Evolutionary conservation across 2,797 vertebrate genomes (phyloP).

Genomic region (Poecilia picta): DNA sequence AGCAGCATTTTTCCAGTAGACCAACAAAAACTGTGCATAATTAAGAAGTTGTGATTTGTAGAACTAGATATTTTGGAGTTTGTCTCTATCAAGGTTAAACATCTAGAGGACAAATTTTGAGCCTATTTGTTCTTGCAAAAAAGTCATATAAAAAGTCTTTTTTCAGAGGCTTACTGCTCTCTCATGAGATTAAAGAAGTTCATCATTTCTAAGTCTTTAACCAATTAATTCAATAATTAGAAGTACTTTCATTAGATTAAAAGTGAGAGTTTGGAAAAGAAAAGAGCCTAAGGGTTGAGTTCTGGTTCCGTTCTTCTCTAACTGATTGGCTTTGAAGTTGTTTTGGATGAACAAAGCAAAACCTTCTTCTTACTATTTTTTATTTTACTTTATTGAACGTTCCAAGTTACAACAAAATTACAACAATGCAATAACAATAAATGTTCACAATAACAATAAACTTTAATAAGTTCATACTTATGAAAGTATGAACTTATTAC

Average conservation of each 20-base stretch:
- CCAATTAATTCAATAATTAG: background rate
- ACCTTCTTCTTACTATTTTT: background rate
- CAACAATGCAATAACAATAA: background rate
- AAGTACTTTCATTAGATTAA: background rate
- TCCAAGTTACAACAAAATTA: background rate
- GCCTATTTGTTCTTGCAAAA: background rate
- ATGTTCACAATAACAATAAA: no score
- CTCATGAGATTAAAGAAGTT: background rate
- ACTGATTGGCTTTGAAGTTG: background rate
- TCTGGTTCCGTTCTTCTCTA: background rate
- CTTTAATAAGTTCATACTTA: no score
- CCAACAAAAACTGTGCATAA: background rate
- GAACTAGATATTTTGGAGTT: background rate
- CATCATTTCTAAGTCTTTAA: background rate
- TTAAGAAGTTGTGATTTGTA: background rate
- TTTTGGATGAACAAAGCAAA: background rate
- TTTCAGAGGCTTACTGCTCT: background rate
- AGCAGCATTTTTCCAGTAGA: background rate
- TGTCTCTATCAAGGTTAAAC: background rate
- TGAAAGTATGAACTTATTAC: no score
- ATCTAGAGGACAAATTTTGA: background rate
- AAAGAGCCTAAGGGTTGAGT: background rate
- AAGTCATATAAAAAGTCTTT: background rate
- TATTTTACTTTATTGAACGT: background rate
- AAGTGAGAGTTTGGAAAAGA: background rate